Evolutionary conservation across 1,140 invertebrate species (phyloP), one percentile per base, ranked within the genome.

Genomic region (Cephus cinctus): DNA sequence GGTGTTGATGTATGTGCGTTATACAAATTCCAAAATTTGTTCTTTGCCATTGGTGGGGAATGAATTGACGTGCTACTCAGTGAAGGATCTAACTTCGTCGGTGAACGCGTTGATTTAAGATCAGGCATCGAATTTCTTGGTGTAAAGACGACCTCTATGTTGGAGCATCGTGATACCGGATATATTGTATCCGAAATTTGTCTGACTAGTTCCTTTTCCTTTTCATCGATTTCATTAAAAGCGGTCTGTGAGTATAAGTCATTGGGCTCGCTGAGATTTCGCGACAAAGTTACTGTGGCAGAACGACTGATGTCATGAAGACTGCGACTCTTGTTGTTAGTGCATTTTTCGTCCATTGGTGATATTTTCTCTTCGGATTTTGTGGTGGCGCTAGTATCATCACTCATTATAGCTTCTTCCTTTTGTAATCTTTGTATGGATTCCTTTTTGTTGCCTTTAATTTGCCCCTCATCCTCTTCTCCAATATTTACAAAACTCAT

Each of bases 1-100:
- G 75, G 75, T 2, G 75, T 77, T 3, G 75, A 77, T 0, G 75
- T 75, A 34, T 73, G 69, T 4, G 70, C 67, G n/a, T 57, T 56
- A 31, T 64, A 63, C 9, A 63, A 47, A 44, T 54, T 65, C 38
- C 60, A 59, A 12, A 63, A 50, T 52, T 62, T 61, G 39, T 54
- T 67, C 42, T 59, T 67, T 4, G 18, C 21, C 18, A 20, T 23
- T 15, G 39, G 5, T 11, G 39, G 3, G 18, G 39, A 23, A 11
- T 41, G 14, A 11, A 9, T 41, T 15, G 39, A 23, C 11, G 16
- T 41, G 12, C 22, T 19, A 3, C 11, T 12, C n/a, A 22, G 8
- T 19, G 21, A 19, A 5, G 39, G 15, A 19, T 41, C 39, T 11
- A 19, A 19, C 21, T 41, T 41, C 14, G 12, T 9, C 22, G 18